A percentile compares a stretch with the other conserved stretches of the same genome.
These are phyloP conservation scores for Zaprionus bogoriensis DNA, from an alignment of 2,888 invertebrate genomes.

Conservation along the genomic window DNA sequence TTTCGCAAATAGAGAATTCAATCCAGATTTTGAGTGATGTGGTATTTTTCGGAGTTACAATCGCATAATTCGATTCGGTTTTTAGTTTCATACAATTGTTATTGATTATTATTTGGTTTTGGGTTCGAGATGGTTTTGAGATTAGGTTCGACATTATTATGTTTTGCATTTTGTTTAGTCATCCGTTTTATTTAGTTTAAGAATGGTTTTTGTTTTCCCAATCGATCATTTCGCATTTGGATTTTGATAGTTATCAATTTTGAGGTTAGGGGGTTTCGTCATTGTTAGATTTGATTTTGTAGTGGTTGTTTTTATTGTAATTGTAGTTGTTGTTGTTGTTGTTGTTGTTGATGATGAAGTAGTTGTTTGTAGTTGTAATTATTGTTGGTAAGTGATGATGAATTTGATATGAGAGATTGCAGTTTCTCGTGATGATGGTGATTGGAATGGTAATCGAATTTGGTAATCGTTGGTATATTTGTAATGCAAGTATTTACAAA, in stretches of 20 bases:
- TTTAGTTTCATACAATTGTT: slow-evolving; percentile 17
- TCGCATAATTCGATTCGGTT: slow-evolving; percentile 20
- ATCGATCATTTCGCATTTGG: slow-evolving; percentile 29
- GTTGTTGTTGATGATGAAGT: slow-evolving; percentile 17
- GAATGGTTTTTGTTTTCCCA: slow-evolving; percentile 22
- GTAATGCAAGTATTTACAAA: slow-evolving; percentile 56
- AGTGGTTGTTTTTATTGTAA: slow-evolving; percentile 12
- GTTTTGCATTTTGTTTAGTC: slow-evolving; percentile 40
- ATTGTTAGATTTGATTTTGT: slow-evolving; percentile 25
- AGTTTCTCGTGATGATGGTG: slow-evolving; percentile 31
- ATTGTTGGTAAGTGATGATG: slow-evolving; percentile 54
- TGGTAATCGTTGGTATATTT: slow-evolving; percentile 35
- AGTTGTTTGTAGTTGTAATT: slow-evolving; percentile 37
- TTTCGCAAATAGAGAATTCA: not conserved
- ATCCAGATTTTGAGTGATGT: not conserved
- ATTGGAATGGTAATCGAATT: slow-evolving; percentile 22
- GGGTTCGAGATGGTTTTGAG: not conserved
- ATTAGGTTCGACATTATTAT: slow-evolving; percentile 30
- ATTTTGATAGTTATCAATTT: slow-evolving; percentile 29
- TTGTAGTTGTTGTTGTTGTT: slow-evolving; percentile 11
- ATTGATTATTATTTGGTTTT: slow-evolving; percentile 21
- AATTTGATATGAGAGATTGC: slow-evolving; percentile 36
- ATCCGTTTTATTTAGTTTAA: slow-evolving; percentile 42
- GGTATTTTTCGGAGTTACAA: not conserved
- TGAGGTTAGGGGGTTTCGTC: slow-evolving; percentile 15